Base-by-base conservation (phyloP, 1,140 invertebrate genomes). In the Dendroctonus valens region DNA sequence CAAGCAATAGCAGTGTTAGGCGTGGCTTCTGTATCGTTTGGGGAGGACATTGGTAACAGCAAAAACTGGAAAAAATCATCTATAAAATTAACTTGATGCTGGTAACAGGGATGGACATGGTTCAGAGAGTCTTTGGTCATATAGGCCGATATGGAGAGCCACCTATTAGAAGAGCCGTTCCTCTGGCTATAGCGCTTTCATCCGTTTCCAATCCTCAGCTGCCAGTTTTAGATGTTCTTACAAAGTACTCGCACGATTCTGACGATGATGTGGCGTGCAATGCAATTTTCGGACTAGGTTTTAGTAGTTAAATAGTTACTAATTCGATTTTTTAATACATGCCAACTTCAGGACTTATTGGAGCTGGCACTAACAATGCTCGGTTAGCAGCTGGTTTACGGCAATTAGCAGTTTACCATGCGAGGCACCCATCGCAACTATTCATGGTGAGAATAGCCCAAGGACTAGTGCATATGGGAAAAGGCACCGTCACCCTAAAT, bases 231-330 rank as follows among this genome's bases (percentile, higher is more conserved):
- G 91, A 94, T 75, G 89, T 91, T 3, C 78, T 94, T 0, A 91
- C 89, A 75, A 94, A 94, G 78, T 95, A 93, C 76, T 91, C 89
- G 81, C 93, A 96, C 75, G 93, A 96, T 79, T 84, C 85, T 60
- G 93, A 96, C 77, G 80, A 87, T 15, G 91, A 94, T 75, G 91
- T 95, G 6, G 88, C 92, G 1, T 87, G 91, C 70, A 94, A 93
- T 79, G 89, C 92, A 9, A 94, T 95, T 66, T 90, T 95, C 70
- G 88, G 91, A 0, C 86, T 96, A 84, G 93, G 93, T 92, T 59
- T 44, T 48, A 5, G 46, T 5, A 48, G 7, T 48, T 5, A n/a
- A 48, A 48, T 11, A 48, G 5, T 8, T 5, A 7, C 14, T n/a
- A 8, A 7, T 46, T 46, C 50, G 6, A 15, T 14, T 9, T 52